A percentile compares a stretch with the other conserved stretches of the same genome.
Evolutionary conservation across 2,113 vertebrate species (phyloP).

Genomic region (Cheirogaleus medius): DNA sequence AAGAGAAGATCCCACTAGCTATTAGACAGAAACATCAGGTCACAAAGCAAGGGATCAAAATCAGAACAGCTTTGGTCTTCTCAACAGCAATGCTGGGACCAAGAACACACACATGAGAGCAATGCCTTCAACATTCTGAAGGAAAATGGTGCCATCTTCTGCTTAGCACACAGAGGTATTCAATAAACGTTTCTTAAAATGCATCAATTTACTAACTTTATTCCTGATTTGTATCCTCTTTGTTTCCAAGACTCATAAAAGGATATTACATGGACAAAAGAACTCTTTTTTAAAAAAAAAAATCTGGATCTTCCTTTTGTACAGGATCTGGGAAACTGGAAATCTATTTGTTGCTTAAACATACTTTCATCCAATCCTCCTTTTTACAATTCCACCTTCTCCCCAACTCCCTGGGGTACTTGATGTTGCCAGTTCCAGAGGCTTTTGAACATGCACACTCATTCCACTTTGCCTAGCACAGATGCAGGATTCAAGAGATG

Average conservation of each 20-base stretch:
- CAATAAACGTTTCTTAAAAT: background rate
- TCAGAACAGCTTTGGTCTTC: background rate
- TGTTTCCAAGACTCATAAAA: background rate
- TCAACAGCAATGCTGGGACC: background rate
- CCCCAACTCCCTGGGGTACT: background rate
- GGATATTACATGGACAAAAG: background rate
- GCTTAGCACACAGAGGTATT: background rate
- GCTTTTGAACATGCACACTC: background rate
- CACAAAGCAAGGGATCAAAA: background rate
- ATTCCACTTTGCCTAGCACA: background rate
- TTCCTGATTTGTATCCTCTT: background rate
- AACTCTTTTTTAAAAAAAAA: background rate
- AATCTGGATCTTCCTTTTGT: background rate
- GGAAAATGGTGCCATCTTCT: constrained; percentile 11
- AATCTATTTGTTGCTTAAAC: constrained; percentile 13
- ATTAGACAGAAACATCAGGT: background rate
- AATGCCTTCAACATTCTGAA: background rate
- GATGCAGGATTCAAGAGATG: background rate
- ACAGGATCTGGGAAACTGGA: constrained; percentile 14
- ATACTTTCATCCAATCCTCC: background rate
- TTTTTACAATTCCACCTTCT: background rate
- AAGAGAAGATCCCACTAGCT: background rate
- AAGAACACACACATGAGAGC: background rate
- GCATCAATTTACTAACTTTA: background rate
- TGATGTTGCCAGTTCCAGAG: background rate